phyloP scores from a whole-genome alignment of 2,888 invertebrate genomes.

The Callinectes sapidus region DNA sequence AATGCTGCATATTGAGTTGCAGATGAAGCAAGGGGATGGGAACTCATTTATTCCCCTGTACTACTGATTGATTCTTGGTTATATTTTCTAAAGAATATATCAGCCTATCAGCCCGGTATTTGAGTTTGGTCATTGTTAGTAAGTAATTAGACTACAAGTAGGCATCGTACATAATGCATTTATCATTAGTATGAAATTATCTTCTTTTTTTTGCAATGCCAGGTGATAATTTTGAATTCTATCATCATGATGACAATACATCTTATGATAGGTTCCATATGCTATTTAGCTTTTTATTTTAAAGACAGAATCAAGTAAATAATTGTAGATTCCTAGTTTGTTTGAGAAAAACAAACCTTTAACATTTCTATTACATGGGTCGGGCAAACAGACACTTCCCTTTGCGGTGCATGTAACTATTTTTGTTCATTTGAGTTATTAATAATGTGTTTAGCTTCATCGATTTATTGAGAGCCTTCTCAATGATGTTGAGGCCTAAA shows the following conservation, averaged over 20 bases:
- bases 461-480: not conserved
- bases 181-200: not conserved
- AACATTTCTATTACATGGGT: not conserved
- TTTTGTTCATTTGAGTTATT: not conserved
- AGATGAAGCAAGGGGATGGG: not conserved
- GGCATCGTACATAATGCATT: not conserved
- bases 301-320: not conserved
- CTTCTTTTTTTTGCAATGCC: not conserved
- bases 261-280: not conserved
- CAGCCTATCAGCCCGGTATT: not conserved
- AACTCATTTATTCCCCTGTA: not conserved
- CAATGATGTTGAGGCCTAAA: not conserved
- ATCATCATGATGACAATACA: not conserved
- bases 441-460: not conserved
- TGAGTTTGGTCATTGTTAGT: not conserved
- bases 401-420: not conserved
- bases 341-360: not conserved
- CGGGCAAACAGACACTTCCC: conserved; percentile 33
- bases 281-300: not conserved
- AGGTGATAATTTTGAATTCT: not conserved
- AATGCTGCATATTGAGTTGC: no score
- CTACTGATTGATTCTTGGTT: not conserved
- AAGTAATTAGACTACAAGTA: not conserved
- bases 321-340: not conserved
- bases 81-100: not conserved